A percentile compares a stretch with the other conserved stretches of the same genome.
Conservation (phyloP, 2,888 invertebrate genomes). For the Carpatolechia fugitivella region DNA sequence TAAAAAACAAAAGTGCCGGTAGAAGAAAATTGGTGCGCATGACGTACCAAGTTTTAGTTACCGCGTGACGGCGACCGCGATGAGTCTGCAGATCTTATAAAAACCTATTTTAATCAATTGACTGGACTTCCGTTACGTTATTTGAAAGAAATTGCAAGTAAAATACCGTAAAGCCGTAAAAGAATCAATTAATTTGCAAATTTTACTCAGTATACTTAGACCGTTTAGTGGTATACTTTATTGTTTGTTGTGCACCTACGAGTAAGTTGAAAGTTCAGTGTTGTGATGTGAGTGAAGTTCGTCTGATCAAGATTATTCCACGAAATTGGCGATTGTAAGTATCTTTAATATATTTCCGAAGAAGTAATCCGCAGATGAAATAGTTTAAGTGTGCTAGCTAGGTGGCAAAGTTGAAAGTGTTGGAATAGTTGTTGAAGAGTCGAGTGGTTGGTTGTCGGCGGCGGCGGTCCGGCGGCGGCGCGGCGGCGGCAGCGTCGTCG, state of each 20-base stretch:
- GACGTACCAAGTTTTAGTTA: neutral
- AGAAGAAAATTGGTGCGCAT: too few species aligned
- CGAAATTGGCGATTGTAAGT: neutral
- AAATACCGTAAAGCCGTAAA: neutral
- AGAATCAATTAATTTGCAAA: neutral
- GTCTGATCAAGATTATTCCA: neutral
- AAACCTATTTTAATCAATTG: neutral
- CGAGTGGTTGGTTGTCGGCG: conserved; percentile 35
- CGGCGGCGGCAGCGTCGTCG: conserved; percentile 46
- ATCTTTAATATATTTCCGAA: too few species aligned
- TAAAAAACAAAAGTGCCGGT: too few species aligned
- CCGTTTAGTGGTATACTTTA: neutral
- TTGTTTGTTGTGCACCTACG: neutral
- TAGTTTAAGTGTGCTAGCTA: conserved; percentile 46
- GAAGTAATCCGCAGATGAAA: too few species aligned
- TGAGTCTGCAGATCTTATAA: neutral
- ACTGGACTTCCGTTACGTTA: neutral
- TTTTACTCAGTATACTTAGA: neutral
- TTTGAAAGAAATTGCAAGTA: neutral
- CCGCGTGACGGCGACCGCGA: neutral
- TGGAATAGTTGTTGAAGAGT: conserved; percentile 46
- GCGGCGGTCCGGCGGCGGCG: conserved; percentile 35
- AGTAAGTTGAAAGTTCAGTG: neutral
- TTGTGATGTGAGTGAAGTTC: neutral
- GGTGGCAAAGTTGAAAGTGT: conserved; percentile 41